Percentiles rank a stretch among this genome's conserved stretches.
Evolutionary conservation across 2,888 invertebrate species (phyloP).

Genomic region (Nemurella pictetii): DNA sequence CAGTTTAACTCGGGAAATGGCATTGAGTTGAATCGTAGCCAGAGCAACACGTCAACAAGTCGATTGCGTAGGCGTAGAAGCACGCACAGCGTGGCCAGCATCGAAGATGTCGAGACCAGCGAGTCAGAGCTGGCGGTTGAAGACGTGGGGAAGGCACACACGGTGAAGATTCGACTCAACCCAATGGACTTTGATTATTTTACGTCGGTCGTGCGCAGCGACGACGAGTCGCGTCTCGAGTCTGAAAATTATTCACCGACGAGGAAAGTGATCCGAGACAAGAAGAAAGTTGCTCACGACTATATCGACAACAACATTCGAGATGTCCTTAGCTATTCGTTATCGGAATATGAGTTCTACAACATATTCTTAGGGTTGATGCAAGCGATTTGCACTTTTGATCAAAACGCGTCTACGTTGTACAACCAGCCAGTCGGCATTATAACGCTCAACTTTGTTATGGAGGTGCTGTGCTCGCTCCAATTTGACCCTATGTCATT

Average conservation of each 20-base stretch:
- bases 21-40: conserved; percentile 33
- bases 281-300: conserved; percentile 51
- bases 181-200: conserved; percentile 66
- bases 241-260: conserved; percentile 47
- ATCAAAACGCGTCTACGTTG: too few species aligned
- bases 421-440: conserved; percentile 59
- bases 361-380: conserved; percentile 61
- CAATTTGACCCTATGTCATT: conserved; percentile 60
- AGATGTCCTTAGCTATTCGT: conserved; percentile 57
- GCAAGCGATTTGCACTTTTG: conserved; percentile 38
- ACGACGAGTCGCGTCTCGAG: conserved; percentile 50
- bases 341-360: conserved; percentile 61
- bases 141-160: conserved; percentile 55
- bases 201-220: conserved; percentile 56
- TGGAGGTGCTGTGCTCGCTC: conserved; percentile 62
- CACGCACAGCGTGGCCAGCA: conserved; percentile 13
- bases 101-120: conserved; percentile 50
- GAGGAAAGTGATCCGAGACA: conserved; percentile 49
- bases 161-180: conserved; percentile 60
- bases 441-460: conserved; percentile 63
- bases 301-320: conserved; percentile 59
- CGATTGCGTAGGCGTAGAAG: conserved; percentile 32
- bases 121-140: conserved; percentile 58
- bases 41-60: conserved; percentile 37
- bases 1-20: conserved; percentile 16